A percentile compares a stretch with the other conserved stretches of the same genome.
phyloP scores from a whole-genome alignment of 2,797 vertebrate species.

The Pangasius djambal region DNA sequence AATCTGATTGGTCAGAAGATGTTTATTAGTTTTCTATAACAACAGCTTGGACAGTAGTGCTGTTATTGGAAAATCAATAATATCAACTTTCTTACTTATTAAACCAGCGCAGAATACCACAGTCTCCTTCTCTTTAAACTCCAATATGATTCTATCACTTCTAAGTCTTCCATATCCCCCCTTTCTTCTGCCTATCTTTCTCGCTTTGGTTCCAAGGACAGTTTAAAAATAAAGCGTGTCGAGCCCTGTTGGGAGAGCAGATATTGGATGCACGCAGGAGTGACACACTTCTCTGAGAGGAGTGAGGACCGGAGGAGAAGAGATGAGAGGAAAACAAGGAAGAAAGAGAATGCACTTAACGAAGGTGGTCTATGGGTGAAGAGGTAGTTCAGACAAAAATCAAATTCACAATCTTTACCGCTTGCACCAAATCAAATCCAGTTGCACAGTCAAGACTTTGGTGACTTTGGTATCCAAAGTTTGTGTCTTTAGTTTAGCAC shows the following conservation, averaged over 20 bases:
- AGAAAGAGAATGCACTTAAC: constrained; percentile 3
- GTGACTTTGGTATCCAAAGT: background rate
- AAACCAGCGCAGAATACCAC: background rate
- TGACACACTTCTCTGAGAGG: constrained; percentile 44
- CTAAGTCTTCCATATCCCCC: background rate
- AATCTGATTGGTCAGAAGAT: background rate
- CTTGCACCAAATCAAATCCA: background rate
- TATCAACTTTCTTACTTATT: background rate
- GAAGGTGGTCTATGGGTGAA: background rate
- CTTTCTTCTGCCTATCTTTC: constrained; percentile 12
- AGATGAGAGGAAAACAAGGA: constrained; percentile 3
- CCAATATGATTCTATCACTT: background rate
- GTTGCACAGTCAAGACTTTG: background rate
- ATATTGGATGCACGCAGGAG: constrained; percentile 40
- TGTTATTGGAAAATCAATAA: background rate
- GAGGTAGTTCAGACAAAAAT: background rate
- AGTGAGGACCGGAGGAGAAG: constrained; percentile 10
- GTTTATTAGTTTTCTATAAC: background rate
- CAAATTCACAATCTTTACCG: background rate
- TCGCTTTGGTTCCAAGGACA: constrained; percentile 43
- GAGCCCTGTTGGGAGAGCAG: constrained; percentile 44
- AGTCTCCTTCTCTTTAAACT: background rate
- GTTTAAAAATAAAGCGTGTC: constrained; percentile 51
- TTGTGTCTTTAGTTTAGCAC: background rate
- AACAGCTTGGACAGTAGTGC: background rate